Conservation (phyloP, 1,140 invertebrate genomes). For the Eciton burchellii region DNA sequence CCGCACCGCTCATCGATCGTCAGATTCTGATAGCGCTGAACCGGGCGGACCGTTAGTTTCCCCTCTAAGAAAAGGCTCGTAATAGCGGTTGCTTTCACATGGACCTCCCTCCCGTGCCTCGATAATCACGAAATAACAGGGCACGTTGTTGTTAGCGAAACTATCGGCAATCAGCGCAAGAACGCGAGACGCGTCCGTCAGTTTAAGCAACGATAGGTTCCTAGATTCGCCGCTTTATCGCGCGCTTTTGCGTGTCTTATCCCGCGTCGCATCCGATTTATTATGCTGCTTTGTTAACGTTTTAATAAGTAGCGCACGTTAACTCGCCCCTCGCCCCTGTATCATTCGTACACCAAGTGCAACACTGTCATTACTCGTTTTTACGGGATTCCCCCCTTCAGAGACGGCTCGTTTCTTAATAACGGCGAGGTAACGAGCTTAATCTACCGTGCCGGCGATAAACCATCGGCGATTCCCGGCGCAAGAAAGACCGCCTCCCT, state of each 20-base stretch:
- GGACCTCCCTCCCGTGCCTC: neutral
- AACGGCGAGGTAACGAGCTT: slow-evolving; percentile 41
- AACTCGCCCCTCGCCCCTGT: neutral
- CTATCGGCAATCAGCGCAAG: slow-evolving; percentile 29
- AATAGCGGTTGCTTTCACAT: slow-evolving; percentile 4
- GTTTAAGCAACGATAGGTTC: slow-evolving; percentile 1
- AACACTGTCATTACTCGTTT: neutral
- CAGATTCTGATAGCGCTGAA: neutral
- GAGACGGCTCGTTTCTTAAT: slow-evolving; percentile 4
- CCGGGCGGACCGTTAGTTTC: slow-evolving; percentile 10
- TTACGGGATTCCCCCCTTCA: neutral
- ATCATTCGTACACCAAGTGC: neutral
- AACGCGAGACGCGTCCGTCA: slow-evolving; percentile 9
- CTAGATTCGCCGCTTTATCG: slow-evolving; percentile 11
- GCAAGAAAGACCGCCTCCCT: slow-evolving; percentile 38
- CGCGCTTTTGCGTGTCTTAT: neutral
- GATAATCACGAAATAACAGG: slow-evolving; percentile 43
- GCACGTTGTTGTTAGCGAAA: slow-evolving; percentile 24
- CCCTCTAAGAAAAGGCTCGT: neutral
- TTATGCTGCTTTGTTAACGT: neutral
- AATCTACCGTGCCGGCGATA: slow-evolving; percentile 45
- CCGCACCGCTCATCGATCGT: neutral
- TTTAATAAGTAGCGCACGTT: neutral
- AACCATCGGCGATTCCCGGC: slow-evolving; percentile 54
- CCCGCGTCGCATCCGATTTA: neutral